Evolutionary conservation across 2,113 vertebrate genomes (phyloP).

Genomic region (Malurus alboscapulatus): DNA sequence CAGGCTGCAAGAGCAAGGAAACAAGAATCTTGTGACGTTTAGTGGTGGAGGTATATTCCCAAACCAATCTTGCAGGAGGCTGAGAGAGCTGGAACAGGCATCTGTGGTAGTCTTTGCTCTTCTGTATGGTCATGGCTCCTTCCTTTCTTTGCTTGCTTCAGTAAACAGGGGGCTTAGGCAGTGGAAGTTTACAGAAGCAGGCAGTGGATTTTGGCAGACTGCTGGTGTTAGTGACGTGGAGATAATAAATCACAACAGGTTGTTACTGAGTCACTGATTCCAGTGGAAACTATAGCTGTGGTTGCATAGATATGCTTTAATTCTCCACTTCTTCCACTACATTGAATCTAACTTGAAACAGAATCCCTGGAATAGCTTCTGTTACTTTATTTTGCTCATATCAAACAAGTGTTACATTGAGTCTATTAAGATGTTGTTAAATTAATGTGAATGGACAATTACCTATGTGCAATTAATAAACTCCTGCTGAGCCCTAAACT

Average conservation of each 20-base stretch:
- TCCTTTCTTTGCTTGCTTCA: background rate
- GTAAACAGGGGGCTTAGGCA: background rate
- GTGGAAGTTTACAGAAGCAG: constrained; percentile 33
- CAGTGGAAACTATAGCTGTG: constrained; percentile 41
- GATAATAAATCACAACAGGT: constrained; percentile 40
- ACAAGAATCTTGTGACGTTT: background rate
- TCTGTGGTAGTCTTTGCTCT: background rate
- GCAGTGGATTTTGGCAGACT: constrained; percentile 6
- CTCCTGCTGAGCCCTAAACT: background rate
- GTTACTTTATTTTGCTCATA: background rate
- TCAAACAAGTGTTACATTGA: background rate
- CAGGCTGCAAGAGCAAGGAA: background rate
- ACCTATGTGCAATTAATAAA: background rate
- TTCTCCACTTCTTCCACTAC: background rate
- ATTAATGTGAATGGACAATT: background rate
- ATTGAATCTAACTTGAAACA: background rate
- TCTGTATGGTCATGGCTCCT: background rate
- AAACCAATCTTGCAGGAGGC: background rate
- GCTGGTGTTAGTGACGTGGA: background rate
- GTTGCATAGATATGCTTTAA: background rate
- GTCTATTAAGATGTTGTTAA: background rate
- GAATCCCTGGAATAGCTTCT: background rate
- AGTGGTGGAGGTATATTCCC: background rate
- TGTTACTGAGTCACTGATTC: constrained; percentile 38
- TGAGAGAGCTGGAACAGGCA: background rate